Base-by-base conservation (phyloP, 2,113 vertebrate species). In the Cyanocitta stelleri region DNA sequence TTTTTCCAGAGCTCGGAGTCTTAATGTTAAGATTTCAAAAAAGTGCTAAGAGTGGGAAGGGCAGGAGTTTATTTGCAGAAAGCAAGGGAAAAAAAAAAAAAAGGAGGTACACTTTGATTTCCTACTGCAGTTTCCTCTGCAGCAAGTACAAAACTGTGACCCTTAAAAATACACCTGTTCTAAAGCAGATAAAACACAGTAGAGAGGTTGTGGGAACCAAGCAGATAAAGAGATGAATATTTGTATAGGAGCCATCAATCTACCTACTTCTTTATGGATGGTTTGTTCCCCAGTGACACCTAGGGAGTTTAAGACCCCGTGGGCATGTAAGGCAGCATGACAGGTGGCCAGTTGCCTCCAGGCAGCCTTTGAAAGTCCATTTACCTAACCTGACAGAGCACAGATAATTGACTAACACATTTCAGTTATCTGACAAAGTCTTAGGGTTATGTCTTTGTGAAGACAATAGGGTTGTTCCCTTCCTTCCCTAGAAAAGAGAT, bases 301-400 rank as follows among this genome's bases (percentile, higher is more conserved):
- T 19, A 30, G 59, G 27, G 18, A 79, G 8, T 0, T 0, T 23
- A 22, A 41, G 61, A 85, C 26, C 37, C 66, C 1, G 1, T 13
- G 35, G 48, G 46, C 69, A 52, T 3, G 14, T 78, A 78, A 63
- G 3, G 3, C 37, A 74, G 54, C 46, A 20, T 49, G 62, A 32
- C 56, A 62, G 22, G 62, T 69, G 41, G 44, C 37, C 56, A 87
- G 17, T 26, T 90, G 64, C 61, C 64, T 71, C 66, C 44, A 72
- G 81, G 56, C 52, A 87, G 33, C 56, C 58, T 58, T 66, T 69
- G 49, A 69, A 89, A 80, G 78, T 54, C 46, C 30, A 26, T 73
- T 94, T 90, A 19, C 59, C 27, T 83, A 78, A 80, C 43, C 52
- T 49, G 59, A 24, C 27, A 81, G 78, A 73, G 48, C 46, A 73